phyloP scores from a whole-genome alignment of 2,113 vertebrate genomes.

The Corythornis cristatus region DNA sequence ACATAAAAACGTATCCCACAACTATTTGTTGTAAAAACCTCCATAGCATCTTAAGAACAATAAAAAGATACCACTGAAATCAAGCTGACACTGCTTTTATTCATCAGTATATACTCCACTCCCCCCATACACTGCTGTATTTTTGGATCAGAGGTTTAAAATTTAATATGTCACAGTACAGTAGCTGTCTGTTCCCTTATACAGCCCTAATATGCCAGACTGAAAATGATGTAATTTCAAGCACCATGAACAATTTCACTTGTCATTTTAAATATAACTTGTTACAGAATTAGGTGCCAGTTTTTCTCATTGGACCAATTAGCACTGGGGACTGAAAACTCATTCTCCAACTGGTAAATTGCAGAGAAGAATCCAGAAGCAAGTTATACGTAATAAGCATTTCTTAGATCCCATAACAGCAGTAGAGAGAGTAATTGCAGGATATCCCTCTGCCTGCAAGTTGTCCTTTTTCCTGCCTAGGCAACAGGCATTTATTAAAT shows the following conservation, averaged over 20 bases:
- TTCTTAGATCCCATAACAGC: constrained; percentile 21
- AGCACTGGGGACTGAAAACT: constrained; percentile 45
- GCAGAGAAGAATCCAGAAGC: constrained; percentile 53
- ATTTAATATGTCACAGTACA: constrained; percentile 38
- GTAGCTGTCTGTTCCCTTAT: constrained; percentile 33
- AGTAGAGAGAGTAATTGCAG: constrained; percentile 54
- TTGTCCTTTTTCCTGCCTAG: constrained; percentile 17
- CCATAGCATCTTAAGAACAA: not conserved
- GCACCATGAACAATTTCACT: constrained; percentile 35
- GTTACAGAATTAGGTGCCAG: constrained; percentile 45
- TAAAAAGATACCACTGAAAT: not conserved
- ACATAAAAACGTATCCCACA: not conserved
- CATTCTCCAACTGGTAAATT: constrained; percentile 64
- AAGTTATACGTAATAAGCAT: constrained; percentile 32
- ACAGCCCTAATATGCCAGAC: constrained; percentile 22
- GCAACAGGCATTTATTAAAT: constrained; percentile 9
- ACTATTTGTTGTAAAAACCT: not conserved
- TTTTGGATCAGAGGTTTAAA: constrained; percentile 50
- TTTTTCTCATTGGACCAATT: constrained; percentile 64
- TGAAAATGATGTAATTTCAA: constrained; percentile 62
- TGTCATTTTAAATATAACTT: constrained; percentile 60
- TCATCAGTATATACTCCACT: not conserved
- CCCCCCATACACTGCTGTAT: not conserved
- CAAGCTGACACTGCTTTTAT: not conserved
- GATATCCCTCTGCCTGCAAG: constrained; percentile 49